Evolutionary conservation across 2,797 vertebrate species (phyloP).

Genomic region (Chrysocyon brachyurus): DNA sequence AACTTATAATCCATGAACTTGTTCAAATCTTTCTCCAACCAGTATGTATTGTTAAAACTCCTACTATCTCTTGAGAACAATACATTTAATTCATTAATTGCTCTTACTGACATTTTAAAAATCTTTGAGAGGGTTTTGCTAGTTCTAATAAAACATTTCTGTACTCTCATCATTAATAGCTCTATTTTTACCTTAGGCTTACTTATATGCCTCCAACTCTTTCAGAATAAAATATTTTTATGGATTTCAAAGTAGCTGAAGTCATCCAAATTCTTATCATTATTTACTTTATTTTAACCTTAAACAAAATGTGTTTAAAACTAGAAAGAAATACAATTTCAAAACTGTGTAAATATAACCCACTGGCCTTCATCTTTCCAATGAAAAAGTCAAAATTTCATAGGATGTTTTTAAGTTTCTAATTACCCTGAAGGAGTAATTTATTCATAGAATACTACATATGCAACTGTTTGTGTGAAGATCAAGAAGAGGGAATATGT

Average conservation of each 20-base stretch:
- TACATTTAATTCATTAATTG: not conserved
- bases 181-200: conserved; percentile 31
- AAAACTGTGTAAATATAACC: not conserved
- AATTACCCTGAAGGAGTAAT: not conserved
- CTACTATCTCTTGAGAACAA: not conserved
- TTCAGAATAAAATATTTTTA: conserved; percentile 56
- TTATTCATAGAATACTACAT: not conserved
- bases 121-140: not conserved
- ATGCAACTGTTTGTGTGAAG: conserved; percentile 10
- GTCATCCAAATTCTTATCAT: conserved; percentile 3
- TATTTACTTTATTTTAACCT: conserved; percentile 32
- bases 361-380: not conserved
- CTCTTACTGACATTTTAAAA: conserved; percentile 24
- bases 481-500: conserved; percentile 33
- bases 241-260: not conserved
- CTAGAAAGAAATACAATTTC: conserved; percentile 19
- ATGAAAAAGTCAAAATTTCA: conserved; percentile 44
- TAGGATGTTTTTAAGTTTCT: not conserved
- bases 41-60: conserved; percentile 4
- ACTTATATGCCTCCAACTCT: conserved; percentile 36
- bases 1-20: not conserved
- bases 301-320: conserved; percentile 11
- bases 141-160: conserved; percentile 7
- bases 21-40: not conserved
- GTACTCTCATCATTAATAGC: not conserved